Conservation (phyloP, 2,888 invertebrate species). For the Bombylius discolor region DNA sequence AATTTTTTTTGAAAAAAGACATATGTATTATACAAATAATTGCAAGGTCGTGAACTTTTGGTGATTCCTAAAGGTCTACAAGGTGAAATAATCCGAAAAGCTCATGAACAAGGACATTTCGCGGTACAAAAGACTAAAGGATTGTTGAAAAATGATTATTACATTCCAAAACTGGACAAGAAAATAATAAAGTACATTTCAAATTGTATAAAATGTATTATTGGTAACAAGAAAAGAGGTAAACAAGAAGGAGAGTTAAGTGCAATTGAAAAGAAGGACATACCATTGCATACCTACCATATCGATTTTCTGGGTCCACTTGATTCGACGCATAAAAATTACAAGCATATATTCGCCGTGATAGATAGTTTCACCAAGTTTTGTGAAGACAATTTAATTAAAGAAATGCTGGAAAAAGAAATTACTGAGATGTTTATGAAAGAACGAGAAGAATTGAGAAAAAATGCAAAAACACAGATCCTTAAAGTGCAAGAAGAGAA, state of each 20-base stretch:
- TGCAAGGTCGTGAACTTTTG: conserved; percentile 3
- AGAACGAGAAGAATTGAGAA: background rate
- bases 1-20: background rate
- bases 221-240: background rate
- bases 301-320: background rate
- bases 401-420: background rate
- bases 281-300: conserved; percentile 1
- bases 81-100: background rate
- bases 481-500: background rate
- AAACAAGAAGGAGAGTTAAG: background rate
- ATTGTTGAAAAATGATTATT: background rate
- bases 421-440: background rate
- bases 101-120: conserved; percentile 3
- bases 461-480: background rate
- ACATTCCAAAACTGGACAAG: background rate
- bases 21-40: conserved; percentile 1
- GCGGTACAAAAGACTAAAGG: background rate
- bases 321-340: conserved; percentile 14
- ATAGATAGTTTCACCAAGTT: background rate
- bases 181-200: background rate
- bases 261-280: background rate
- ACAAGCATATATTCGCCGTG: background rate
- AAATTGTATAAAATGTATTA: conserved; percentile 1
- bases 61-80: conserved; percentile 4
- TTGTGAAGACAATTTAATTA: background rate